Conservation (phyloP, 1,140 invertebrate species). For the Heliconius congener region DNA sequence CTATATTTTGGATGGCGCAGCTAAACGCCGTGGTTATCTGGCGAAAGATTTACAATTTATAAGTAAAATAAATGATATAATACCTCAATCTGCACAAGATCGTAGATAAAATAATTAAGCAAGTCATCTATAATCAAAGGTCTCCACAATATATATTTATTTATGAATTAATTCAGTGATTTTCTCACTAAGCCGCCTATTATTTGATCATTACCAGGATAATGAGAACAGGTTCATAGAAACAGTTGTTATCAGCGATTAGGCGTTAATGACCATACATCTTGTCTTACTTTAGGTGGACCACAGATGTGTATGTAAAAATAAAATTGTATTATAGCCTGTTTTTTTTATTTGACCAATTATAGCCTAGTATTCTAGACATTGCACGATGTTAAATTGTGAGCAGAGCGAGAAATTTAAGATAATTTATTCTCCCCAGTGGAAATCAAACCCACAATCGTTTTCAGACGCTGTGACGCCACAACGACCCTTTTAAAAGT, state of each 20-base stretch:
- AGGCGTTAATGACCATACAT: slow-evolving; percentile 35
- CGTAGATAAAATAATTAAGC: not conserved
- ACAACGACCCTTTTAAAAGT: too few relatives aligned
- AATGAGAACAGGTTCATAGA: slow-evolving; percentile 28
- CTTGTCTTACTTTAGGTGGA: slow-evolving; percentile 1
- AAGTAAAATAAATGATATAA: too few relatives aligned
- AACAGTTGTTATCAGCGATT: slow-evolving; percentile 32
- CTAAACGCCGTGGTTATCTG: too few relatives aligned
- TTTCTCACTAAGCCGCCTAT: not conserved
- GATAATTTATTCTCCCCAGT: too few relatives aligned
- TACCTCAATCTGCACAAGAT: not conserved
- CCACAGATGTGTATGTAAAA: not conserved
- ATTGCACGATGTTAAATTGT: too few relatives aligned
- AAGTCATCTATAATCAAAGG: not conserved
- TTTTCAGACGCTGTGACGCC: too few relatives aligned
- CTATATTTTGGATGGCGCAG: too few relatives aligned
- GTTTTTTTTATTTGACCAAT: too few relatives aligned
- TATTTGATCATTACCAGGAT: slow-evolving; percentile 31
- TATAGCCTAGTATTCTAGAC: too few relatives aligned
- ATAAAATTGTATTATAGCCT: not conserved
- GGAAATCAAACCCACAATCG: too few relatives aligned
- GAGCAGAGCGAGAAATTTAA: too few relatives aligned
- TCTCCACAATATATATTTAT: not conserved
- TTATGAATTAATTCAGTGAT: not conserved
- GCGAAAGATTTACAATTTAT: too few relatives aligned